Percentiles rank a stretch among this genome's conserved stretches.
Conservation (phyloP, 37 sponge, comb jelly and placozoan genomes). For the Crambe crambe region DNA sequence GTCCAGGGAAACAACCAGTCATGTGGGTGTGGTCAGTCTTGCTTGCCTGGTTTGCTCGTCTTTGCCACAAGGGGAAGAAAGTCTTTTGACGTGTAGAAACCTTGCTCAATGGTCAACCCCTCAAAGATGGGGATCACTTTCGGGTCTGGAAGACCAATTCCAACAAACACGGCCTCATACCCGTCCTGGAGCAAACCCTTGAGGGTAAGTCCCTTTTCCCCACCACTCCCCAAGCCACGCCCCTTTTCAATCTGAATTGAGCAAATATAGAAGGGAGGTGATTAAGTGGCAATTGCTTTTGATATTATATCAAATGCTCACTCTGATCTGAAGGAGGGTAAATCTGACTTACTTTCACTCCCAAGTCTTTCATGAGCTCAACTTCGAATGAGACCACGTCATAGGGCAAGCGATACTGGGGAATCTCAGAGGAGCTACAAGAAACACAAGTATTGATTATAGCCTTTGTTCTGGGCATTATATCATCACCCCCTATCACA, state of each 20-base stretch:
- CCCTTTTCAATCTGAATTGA: slow-evolving; percentile 71
- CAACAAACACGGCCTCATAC: slow-evolving; percentile 89
- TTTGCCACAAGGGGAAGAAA: slow-evolving; percentile 79
- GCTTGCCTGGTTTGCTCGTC: slow-evolving; percentile 90
- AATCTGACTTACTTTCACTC: slow-evolving; percentile 75
- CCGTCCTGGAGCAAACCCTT: slow-evolving; percentile 61
- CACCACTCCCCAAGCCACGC: slow-evolving; percentile 39
- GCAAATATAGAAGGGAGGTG: slow-evolving; percentile 4
- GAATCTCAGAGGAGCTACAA: slow-evolving; percentile 93
- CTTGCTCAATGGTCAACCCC: slow-evolving; percentile 54
- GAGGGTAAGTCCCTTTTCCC: slow-evolving; percentile 47
- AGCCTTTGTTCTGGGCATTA: too few species aligned
- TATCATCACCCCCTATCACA: not conserved
- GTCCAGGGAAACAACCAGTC: too few species aligned
- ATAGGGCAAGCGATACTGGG: slow-evolving; percentile 92
- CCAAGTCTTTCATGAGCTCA: slow-evolving; percentile 93
- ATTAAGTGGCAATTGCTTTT: not conserved
- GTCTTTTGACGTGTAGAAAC: slow-evolving; percentile 93
- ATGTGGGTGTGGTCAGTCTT: too few species aligned
- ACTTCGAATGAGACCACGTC: slow-evolving; percentile 97
- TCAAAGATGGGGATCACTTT: slow-evolving; percentile 73
- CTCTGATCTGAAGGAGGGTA: not conserved
- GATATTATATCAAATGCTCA: not conserved
- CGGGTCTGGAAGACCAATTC: slow-evolving; percentile 89
- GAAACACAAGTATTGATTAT: not conserved